Conservation (phyloP, 2,888 invertebrate species). For the Drosophila conformis region DNA sequence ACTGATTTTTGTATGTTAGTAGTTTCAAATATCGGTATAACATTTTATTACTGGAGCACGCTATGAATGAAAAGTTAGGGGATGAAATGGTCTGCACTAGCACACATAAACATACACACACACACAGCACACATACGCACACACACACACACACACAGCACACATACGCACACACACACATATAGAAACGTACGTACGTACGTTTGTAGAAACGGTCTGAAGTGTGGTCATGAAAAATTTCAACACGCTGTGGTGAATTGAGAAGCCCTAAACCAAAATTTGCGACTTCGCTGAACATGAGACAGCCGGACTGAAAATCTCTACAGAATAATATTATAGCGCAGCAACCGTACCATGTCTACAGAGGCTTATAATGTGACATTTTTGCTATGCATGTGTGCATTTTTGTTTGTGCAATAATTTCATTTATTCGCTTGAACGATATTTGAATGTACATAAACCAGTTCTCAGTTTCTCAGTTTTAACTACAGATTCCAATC, state of each 20-base stretch:
- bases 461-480: background rate
- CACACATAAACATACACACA: constrained; percentile 5
- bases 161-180: background rate
- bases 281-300: constrained; percentile 46
- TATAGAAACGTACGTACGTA: constrained; percentile 5
- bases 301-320: constrained; percentile 22
- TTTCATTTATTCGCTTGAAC: background rate
- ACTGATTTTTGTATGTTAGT: constrained; percentile 14
- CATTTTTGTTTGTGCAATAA: background rate
- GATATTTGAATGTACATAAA: background rate
- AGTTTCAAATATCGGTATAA: constrained; percentile 58
- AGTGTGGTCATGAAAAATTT: constrained; percentile 54
- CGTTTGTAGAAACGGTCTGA: constrained; percentile 4
- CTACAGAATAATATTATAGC: constrained; percentile 18
- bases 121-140: background rate
- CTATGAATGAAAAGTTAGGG: constrained; percentile 74
- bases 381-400: background rate
- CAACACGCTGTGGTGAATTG: constrained; percentile 61
- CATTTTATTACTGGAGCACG: constrained; percentile 74
- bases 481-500: background rate
- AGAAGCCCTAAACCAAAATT: constrained; percentile 28
- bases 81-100: constrained; percentile 49
- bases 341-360: constrained; percentile 9
- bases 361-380: background rate
- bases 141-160: background rate